phyloP scores from a whole-genome alignment of 1,140 invertebrate genomes.

The Drosophila varians region DNA sequence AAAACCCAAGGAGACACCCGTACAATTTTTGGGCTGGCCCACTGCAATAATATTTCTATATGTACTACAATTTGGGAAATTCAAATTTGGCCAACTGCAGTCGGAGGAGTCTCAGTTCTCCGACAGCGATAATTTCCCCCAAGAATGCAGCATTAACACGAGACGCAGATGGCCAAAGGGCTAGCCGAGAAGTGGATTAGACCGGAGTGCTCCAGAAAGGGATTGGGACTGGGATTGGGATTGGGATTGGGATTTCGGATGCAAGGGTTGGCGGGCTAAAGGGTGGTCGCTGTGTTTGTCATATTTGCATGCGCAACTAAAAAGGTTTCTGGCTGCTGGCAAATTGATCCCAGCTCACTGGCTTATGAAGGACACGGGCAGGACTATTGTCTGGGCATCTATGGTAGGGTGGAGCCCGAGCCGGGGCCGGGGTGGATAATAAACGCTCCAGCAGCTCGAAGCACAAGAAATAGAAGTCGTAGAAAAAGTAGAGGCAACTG shows the following conservation, averaged over 20 bases:
- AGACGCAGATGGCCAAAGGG: conserved; percentile 71
- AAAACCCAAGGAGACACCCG: conserved; percentile 11
- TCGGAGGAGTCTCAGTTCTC: conserved; percentile 10
- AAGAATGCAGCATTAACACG: conserved; percentile 78
- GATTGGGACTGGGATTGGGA: conserved; percentile 7
- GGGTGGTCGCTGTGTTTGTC: conserved; percentile 62
- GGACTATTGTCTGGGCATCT: conserved; percentile 36
- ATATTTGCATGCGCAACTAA: conserved; percentile 80
- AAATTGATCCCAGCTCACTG: conserved; percentile 79
- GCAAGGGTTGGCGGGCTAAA: neutral
- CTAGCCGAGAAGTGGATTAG: conserved; percentile 41
- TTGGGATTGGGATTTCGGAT: neutral
- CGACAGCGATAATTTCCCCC: conserved; percentile 76
- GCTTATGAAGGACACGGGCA: conserved; percentile 73
- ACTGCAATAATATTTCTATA: conserved; percentile 82
- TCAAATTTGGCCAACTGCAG: conserved; percentile 62
- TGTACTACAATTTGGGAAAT: conserved; percentile 73
- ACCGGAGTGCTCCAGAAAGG: conserved; percentile 38
- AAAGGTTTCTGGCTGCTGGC: conserved; percentile 78
- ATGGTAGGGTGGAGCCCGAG: conserved; percentile 4
- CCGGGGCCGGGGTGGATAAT: conserved; percentile 45
- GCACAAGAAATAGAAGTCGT: conserved; percentile 33
- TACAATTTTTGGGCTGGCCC: conserved; percentile 58
- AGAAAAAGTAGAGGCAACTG: neutral
- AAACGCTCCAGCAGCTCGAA: conserved; percentile 55